phyloP scores from a whole-genome alignment of 2,888 invertebrate genomes.

The Calameuta filiformis region DNA sequence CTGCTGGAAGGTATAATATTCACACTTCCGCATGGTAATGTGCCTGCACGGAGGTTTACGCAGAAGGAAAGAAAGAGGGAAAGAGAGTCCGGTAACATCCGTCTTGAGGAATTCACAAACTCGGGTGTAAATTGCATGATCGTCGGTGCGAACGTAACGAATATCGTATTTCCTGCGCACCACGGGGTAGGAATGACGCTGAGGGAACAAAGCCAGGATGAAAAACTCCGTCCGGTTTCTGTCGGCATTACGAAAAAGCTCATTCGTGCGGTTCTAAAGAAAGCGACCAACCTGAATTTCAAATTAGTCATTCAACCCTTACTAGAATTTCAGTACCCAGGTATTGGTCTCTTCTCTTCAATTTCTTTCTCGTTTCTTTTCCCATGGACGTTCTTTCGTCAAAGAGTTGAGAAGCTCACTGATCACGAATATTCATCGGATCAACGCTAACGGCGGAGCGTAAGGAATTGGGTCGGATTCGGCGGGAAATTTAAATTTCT shows the following conservation, averaged over 20 bases:
- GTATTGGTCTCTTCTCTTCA: not conserved
- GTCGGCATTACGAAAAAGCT: slow-evolving; percentile 33
- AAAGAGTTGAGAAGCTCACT: not conserved
- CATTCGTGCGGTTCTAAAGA: slow-evolving; percentile 50
- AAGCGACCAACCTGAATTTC: slow-evolving; percentile 50
- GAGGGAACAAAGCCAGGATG: not conserved
- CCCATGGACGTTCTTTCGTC: not conserved
- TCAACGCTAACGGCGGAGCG: not conserved
- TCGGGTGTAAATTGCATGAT: not conserved
- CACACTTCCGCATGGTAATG: not conserved
- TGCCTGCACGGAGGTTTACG: not conserved
- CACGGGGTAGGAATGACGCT: not conserved
- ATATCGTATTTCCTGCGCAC: not conserved
- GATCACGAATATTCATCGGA: not conserved
- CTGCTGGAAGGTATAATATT: not conserved
- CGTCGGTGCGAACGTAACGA: not conserved
- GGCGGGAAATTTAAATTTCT: slow-evolving; percentile 6
- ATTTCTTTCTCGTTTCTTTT: slow-evolving; percentile 3
- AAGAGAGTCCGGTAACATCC: not conserved
- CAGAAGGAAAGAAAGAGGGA: not conserved
- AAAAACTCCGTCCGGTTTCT: not conserved
- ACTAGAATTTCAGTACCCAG: slow-evolving; percentile 1
- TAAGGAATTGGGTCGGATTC: not conserved
- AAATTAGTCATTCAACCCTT: slow-evolving; percentile 36
- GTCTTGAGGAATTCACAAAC: not conserved